Conservation (phyloP, 2,113 vertebrate genomes). For the Ciconia maguari region DNA sequence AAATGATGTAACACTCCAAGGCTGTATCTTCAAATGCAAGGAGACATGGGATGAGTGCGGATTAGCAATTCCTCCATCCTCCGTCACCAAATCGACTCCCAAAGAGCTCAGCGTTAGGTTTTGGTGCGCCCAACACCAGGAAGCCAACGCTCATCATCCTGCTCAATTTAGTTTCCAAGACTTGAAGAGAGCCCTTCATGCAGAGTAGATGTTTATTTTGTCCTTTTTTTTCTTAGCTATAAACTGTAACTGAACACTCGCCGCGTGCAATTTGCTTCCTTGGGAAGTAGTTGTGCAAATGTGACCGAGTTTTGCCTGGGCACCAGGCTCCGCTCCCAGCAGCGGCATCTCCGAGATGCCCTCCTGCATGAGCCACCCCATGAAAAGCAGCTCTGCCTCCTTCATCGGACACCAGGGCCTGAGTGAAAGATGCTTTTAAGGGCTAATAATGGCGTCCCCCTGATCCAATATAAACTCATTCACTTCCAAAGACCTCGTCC, state of each 20-base stretch:
- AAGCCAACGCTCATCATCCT: background rate
- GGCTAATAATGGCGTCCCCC: background rate
- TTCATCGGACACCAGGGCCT: background rate
- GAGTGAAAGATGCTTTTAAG: background rate
- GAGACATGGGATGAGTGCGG: background rate
- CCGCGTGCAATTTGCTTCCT: background rate
- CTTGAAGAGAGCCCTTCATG: background rate
- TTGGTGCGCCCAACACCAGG: background rate
- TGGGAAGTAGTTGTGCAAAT: background rate
- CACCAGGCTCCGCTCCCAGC: background rate
- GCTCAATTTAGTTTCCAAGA: background rate
- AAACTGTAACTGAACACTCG: background rate
- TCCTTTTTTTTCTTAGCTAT: background rate
- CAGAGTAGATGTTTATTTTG: background rate
- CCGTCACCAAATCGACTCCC: background rate
- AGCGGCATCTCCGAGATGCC: rapidly evolving
- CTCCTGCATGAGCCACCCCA: rapidly evolving
- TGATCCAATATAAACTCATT: background rate
- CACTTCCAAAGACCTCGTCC: background rate
- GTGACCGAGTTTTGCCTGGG: background rate
- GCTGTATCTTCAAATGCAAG: background rate
- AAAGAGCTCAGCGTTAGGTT: background rate
- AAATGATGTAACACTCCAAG: constrained; percentile 25
- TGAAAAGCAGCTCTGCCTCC: background rate
- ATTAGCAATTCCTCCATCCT: background rate